Evolutionary conservation across 2,113 vertebrate species (phyloP), one percentile per base, ranked within the genome.

Genomic region (Ceyx melanurus): DNA sequence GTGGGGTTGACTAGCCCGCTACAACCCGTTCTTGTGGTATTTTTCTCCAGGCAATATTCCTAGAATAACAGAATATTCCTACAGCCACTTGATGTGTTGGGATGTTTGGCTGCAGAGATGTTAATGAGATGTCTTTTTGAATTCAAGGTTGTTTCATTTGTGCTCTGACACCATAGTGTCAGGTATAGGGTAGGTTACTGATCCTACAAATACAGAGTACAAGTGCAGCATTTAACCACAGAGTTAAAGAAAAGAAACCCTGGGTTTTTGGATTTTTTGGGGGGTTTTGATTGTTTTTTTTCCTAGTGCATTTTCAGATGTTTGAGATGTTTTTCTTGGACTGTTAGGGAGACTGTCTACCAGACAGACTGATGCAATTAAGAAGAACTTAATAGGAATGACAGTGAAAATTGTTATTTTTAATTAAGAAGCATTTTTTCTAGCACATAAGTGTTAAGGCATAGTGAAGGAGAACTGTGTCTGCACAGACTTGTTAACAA

Each of bases 41-140:
- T 33, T 82, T 43, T 43, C 10, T 33, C 22, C 1, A 2, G 33
- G 40, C 74, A 50, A 37, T 37, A 37, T 37, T 37, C 37, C 37
- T 37, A 37, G 37, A 31, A 37, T 42, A 0, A 1, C 1, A 11
- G 61, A 26, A 22, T 11, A 3, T 62, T 70, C 33, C 68, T 3
- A 2, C 11, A 16, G 53, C 40, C 0, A 4, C 33, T 51, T 13
- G 2, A 13, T 22, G 62, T 0, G 0, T 7, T 17, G 35, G 61
- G 62, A 20, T 23, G 7, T n/a, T 14, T 37, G 71, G 19, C 45
- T 68, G 29, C 43, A 31, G 81, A 35, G 71, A 17, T 70, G 71
- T 42, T 93, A 58, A 6, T 0, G 1, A n/a, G 60, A 5, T 2
- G 0, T 6, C 28, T 56, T 43, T 50, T 20, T 0, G 8, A n/a